Base-by-base conservation (phyloP, 2,888 invertebrate genomes). In the Synergus umbraculus region DNA sequence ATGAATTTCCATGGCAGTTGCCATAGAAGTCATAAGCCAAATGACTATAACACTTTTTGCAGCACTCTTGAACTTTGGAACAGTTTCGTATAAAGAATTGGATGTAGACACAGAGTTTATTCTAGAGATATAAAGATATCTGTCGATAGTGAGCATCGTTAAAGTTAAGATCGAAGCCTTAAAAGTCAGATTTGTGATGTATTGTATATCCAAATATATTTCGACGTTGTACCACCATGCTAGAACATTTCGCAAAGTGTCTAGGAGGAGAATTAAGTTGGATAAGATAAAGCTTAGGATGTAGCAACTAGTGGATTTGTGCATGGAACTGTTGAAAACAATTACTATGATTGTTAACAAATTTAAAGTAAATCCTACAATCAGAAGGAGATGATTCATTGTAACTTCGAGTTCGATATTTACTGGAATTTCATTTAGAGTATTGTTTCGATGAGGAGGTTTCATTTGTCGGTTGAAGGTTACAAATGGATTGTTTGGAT, bases 101-200 rank as follows among this genome's bases (percentile, higher is more conserved):
- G 13, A 7, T 15, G 10, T 10, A 4, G 37, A 41, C 15, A 41
- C 41, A 46, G 86, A 80, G 8, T 81, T 76, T 5, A 60, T 65
- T 2, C 80, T 80, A 44, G 87, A 89, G 1, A 88, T 43, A 0
- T 79, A n/a, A 9, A 88, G 76, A 80, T 89, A 89, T 77, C 86
- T 82, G 69, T 90, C 88, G 65, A 90, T 79, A 41, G 85, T 86
- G 29, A 90, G 78, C 18, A 89, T 79, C 1, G 85, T 86, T 18
- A 90, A 82, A 22, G 89, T 90, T 65, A 88, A 76, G 1, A 88
- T 80, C 2, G 89, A 87, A 12, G 88, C 86, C 63, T 87, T 86
- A 65, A 90, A 87, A 49, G 86, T 90, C 64, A 90, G 81, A 67
- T 87, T 78, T 10, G 85, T 87, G 18, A 89, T 82, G 80, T 89